Evolutionary conservation across 1,140 invertebrate genomes (phyloP).

Genomic region (Phymastichus coffea): DNA sequence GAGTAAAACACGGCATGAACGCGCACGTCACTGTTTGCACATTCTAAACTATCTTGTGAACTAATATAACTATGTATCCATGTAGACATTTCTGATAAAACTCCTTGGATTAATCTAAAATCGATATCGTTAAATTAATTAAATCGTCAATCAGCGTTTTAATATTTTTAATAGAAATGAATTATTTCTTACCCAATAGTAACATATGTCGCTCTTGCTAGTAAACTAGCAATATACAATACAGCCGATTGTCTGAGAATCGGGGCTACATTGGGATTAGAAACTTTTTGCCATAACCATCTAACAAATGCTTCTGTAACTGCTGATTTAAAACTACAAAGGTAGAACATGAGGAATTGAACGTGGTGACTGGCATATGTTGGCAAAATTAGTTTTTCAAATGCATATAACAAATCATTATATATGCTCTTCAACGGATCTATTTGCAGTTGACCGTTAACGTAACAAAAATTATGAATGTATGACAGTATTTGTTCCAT

Average conservation of each 20-base stretch:
- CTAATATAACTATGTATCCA: constrained; percentile 79
- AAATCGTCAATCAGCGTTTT: not conserved
- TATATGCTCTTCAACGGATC: constrained; percentile 53
- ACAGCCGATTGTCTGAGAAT: constrained; percentile 71
- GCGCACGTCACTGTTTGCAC: constrained; percentile 58
- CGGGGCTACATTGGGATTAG: constrained; percentile 63
- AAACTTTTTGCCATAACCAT: constrained; percentile 75
- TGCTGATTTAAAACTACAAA: constrained; percentile 69
- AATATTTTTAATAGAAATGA: not conserved
- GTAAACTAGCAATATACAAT: constrained; percentile 74
- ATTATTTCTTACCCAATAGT: constrained; percentile 61
- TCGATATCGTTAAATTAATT: constrained; percentile 7
- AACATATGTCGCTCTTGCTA: constrained; percentile 70
- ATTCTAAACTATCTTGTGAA: constrained; percentile 57
- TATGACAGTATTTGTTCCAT: constrained; percentile 65
- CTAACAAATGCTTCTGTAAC: constrained; percentile 69
- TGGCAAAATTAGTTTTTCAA: constrained; percentile 72
- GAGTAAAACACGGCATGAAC: constrained; percentile 85
- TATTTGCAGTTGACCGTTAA: constrained; percentile 43
- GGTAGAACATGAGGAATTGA: constrained; percentile 78
- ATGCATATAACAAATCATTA: constrained; percentile 61
- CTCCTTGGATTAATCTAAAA: constrained; percentile 64
- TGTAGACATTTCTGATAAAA: constrained; percentile 64
- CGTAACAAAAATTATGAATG: constrained; percentile 57
- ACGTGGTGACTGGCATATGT: constrained; percentile 74